Conservation (phyloP, 2,888 invertebrate species). For the Empis livida region DNA sequence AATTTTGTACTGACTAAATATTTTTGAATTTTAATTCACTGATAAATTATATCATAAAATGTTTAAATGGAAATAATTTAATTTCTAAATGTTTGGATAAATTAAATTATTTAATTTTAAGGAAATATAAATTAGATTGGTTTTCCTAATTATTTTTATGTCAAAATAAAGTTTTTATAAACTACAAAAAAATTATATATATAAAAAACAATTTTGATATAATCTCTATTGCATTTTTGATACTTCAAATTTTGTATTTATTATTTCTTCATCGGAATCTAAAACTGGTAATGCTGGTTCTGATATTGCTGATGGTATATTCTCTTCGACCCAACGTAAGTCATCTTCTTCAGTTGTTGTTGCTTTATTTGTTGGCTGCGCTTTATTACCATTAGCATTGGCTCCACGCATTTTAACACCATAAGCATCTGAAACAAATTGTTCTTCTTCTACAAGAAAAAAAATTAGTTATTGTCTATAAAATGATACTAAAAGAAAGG, state of each 20-base stretch:
- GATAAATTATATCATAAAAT: too few species aligned
- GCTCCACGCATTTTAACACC: constrained; percentile 62
- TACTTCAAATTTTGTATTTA: constrained; percentile 74
- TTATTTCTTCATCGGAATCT: constrained; percentile 70
- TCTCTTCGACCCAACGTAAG: constrained; percentile 86
- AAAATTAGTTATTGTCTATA: neutral
- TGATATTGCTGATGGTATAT: constrained; percentile 66
- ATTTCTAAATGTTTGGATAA: too few species aligned
- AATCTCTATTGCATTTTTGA: constrained; percentile 68
- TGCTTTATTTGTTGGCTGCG: constrained; percentile 24
- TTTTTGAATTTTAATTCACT: too few species aligned
- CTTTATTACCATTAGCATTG: constrained; percentile 37
- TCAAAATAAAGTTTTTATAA: too few species aligned
- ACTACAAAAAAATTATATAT: too few species aligned
- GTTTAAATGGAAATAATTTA: too few species aligned
- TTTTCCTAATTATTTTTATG: too few species aligned
- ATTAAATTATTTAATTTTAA: too few species aligned
- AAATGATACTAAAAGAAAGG: too few species aligned
- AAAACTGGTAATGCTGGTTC: constrained; percentile 57
- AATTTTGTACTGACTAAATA: too few species aligned
- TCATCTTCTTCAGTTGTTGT: constrained; percentile 54
- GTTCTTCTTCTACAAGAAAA: constrained; percentile 61
- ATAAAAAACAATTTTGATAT: neutral
- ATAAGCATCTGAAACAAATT: constrained; percentile 75
- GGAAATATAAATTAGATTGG: too few species aligned